Evolutionary conservation across 30 jellyfish, hydroid and myxozoan genomes (phyloP).

Genomic region (Turritopsis dohrnii): DNA sequence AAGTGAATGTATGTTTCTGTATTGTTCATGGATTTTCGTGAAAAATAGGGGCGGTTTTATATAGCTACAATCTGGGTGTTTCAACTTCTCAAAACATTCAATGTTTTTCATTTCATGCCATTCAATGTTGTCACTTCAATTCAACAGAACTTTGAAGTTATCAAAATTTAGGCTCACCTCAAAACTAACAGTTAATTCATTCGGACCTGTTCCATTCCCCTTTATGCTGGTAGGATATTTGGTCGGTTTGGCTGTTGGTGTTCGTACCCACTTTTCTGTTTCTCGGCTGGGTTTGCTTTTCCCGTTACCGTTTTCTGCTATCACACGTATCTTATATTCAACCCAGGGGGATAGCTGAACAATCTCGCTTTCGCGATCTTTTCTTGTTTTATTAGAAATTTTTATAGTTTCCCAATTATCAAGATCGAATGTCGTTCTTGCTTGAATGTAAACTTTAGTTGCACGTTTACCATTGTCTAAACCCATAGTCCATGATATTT

Average conservation of each 20-base stretch:
- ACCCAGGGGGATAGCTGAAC: conserved; percentile 90
- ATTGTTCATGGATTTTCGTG: no score
- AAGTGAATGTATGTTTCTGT: no score
- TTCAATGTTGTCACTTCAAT: no score
- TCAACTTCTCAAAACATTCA: no score
- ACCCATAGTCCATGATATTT: conserved; percentile 84
- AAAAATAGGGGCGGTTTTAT: not conserved
- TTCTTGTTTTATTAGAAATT: conserved; percentile 40
- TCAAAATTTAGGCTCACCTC: conserved; percentile 41
- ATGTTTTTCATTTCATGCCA: no score
- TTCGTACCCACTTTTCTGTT: conserved; percentile 74
- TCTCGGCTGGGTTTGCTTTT: conserved; percentile 85
- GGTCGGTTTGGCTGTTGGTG: conserved; percentile 77
- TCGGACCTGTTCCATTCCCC: conserved; percentile 89
- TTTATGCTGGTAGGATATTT: conserved; percentile 53
- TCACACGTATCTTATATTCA: conserved; percentile 68
- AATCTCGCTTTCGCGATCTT: conserved; percentile 50
- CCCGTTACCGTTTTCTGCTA: conserved; percentile 78
- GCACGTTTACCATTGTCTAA: conserved; percentile 86
- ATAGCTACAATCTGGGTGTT: no score
- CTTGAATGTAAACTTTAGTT: conserved; percentile 55
- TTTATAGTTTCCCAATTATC: conserved; percentile 52
- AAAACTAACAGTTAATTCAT: conserved; percentile 70
- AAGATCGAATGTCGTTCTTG: conserved; percentile 55
- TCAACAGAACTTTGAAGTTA: no score